phyloP scores from a whole-genome alignment of 2,888 invertebrate genomes.

The Trichopria drosophilae region DNA sequence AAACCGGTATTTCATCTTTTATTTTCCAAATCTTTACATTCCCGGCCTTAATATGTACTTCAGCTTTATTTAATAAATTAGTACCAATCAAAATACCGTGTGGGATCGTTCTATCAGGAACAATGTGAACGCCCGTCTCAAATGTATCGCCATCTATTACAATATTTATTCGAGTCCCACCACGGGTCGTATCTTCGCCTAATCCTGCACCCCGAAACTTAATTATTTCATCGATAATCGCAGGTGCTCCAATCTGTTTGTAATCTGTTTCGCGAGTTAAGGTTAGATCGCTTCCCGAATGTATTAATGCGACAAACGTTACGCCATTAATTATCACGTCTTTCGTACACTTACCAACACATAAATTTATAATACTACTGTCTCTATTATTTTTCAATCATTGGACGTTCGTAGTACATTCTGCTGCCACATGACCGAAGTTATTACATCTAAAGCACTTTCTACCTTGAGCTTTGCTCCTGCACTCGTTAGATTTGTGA shows the following conservation, averaged over 20 bases:
- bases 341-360: conserved; percentile 25
- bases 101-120: conserved; percentile 1
- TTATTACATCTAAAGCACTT: conserved; percentile 20
- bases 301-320: no score
- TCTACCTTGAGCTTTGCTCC: background rate
- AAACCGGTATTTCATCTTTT: background rate
- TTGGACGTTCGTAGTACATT: conserved; percentile 8
- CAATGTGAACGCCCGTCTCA: no score
- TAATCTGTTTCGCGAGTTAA: conserved; percentile 24
- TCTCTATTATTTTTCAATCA: no score
- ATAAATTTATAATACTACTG: no score
- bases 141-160: no score
- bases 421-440: conserved; percentile 6
- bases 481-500: conserved; percentile 14
- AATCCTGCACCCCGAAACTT: no score
- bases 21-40: background rate
- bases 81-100: background rate
- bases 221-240: no score
- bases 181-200: conserved; percentile 7
- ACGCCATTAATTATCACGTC: no score
- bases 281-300: conserved; percentile 27
- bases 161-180: no score
- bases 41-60: conserved; percentile 8
- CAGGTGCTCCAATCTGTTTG: no score
- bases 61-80: conserved; percentile 5